phyloP scores from a whole-genome alignment of 1,140 invertebrate genomes.

The Lordiphosa stackelbergi region DNA sequence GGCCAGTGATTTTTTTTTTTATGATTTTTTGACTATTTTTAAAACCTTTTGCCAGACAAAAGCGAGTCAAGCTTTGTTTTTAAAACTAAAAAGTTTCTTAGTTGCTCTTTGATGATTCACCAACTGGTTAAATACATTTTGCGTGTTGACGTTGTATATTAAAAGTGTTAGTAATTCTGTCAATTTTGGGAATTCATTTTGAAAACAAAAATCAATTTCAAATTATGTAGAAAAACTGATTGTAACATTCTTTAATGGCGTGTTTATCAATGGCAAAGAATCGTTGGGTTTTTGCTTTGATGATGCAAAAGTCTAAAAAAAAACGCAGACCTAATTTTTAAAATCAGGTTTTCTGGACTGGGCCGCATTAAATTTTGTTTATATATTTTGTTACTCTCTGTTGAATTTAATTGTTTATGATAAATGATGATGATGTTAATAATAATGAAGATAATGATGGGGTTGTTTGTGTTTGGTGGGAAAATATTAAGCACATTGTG shows the following conservation, averaged over 20 bases:
- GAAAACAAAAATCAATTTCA: slow-evolving; percentile 19
- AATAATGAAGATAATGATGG: slow-evolving; percentile 10
- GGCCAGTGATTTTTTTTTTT: slow-evolving; percentile 6
- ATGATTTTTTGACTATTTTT: slow-evolving; percentile 30
- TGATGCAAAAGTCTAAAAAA: slow-evolving; percentile 71
- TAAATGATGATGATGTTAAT: slow-evolving; percentile 24
- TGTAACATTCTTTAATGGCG: slow-evolving; percentile 32
- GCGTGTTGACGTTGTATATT: neutral
- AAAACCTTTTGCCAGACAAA: slow-evolving; percentile 28
- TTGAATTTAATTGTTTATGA: slow-evolving; percentile 33
- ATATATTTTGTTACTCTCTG: slow-evolving; percentile 26
- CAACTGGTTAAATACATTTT: slow-evolving; percentile 45
- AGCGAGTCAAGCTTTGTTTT: slow-evolving; percentile 11
- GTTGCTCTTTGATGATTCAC: slow-evolving; percentile 48
- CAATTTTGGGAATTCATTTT: slow-evolving; percentile 18
- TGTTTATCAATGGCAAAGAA: slow-evolving; percentile 20
- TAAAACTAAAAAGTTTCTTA: slow-evolving; percentile 28
- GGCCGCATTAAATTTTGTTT: slow-evolving; percentile 22
- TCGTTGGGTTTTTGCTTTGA: slow-evolving; percentile 7
- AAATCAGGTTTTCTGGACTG: slow-evolving; percentile 47
- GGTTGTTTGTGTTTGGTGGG: slow-evolving; percentile 14
- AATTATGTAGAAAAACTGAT: slow-evolving; percentile 33
- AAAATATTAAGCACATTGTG: slow-evolving; percentile 6
- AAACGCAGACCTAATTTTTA: slow-evolving; percentile 71
- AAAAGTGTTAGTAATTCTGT: slow-evolving; percentile 10